Evolutionary conservation across 2,888 invertebrate species (phyloP), one percentile per base, ranked within the genome.

Genomic region (Entomobrya multifasciata): DNA sequence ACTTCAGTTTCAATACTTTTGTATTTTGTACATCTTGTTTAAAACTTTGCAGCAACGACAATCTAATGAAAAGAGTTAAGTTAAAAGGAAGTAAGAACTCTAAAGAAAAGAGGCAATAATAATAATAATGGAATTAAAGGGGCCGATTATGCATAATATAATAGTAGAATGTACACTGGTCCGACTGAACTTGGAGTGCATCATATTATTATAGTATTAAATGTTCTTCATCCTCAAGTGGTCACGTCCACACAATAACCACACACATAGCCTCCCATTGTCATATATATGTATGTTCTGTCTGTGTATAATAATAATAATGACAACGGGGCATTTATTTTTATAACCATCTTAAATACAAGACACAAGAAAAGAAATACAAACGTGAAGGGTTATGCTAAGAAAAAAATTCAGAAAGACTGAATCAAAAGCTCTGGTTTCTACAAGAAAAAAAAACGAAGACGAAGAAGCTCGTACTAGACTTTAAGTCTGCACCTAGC

Each of bases 241-340:
- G 85, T 85, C 85, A 85, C 85, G 85, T 85, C 85, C 78, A n/a
- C 70, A 85, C 78, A 85, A 85, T 85, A 85, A 78, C 85, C 85
- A 78, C 85, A 85, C 85, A 85, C 77, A 78, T 85, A 78, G 85
- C 67, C 41, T 67, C 41, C 85, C 78, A 85, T 78, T 85, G 85
- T 85, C 70, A 78, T 77, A 72, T 49, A 74, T 85, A 67, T 83
- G n/a, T n/a, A n/a, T n/a, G n/a, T n/a, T n/a, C n/a, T n/a, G n/a
- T n/a, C n/a, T 83, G 65, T 77, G 83, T 41, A 55, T 76, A 77
- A 77, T 84, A 84, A 84, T 84, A 77, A 84, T 84, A 77, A 77
- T 77, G 84, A 77, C 77, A 84, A 84, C 67, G 47, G 77, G 70
- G 44, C 41, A 55, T 52, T 70, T 41, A 52, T 41, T 47, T 25